Conservation (phyloP, 2,113 vertebrate genomes). For the Campylomormyrus numenius region DNA sequence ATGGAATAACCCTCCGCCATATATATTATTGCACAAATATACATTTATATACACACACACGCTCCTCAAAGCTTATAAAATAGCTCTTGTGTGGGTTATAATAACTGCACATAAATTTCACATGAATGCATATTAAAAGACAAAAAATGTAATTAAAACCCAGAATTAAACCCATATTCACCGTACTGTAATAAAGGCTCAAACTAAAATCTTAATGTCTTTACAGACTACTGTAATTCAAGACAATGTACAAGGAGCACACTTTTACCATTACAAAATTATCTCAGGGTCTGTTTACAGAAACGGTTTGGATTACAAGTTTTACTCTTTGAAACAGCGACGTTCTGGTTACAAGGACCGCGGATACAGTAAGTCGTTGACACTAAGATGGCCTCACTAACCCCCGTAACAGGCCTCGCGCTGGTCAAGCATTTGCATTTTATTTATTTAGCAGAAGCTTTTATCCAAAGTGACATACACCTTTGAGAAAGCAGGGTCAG, state of each 20-base stretch:
- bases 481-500: neutral
- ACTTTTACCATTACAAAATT: slow-evolving; percentile 2
- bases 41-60: neutral
- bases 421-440: neutral
- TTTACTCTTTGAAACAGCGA: slow-evolving; percentile 6
- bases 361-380: neutral
- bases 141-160: neutral
- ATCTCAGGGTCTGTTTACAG: neutral
- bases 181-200: neutral
- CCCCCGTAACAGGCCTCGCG: neutral
- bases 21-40: neutral
- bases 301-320: slow-evolving; percentile 20
- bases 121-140: neutral
- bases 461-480: neutral
- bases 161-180: neutral
- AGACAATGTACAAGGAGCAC: neutral
- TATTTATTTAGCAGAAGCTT: neutral
- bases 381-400: neutral
- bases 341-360: neutral
- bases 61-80: neutral
- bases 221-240: neutral
- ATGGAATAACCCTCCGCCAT: slow-evolving; percentile 37
- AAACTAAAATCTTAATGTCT: neutral
- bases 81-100: neutral
- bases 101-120: neutral